A percentile compares a stretch with the other conserved stretches of the same genome.
These are phyloP conservation scores for Cerastoderma edule DNA, from an alignment of 2,888 invertebrate genomes.

Conservation along the genomic window DNA sequence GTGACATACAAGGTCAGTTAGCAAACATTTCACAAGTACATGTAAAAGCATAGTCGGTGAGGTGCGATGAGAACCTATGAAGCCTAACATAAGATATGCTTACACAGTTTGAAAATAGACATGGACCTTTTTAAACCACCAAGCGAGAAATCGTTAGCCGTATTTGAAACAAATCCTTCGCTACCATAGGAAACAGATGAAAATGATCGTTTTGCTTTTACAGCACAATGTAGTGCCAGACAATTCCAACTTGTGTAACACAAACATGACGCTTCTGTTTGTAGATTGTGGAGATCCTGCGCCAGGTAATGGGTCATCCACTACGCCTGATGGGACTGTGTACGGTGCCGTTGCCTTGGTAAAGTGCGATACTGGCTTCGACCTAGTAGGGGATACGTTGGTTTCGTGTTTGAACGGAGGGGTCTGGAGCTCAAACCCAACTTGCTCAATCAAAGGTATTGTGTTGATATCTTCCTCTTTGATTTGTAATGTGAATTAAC, in stretches of 20 bases:
- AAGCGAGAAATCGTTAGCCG: no score
- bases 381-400: constrained; percentile 7
- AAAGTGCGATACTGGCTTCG: constrained; percentile 13
- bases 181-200: no score
- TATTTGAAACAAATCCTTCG: no score
- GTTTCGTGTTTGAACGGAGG: constrained; percentile 20
- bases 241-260: no score
- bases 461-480: neutral
- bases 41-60: no score
- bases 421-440: constrained; percentile 17
- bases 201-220: no score
- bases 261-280: neutral
- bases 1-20: constrained; percentile 17
- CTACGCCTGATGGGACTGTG: constrained; percentile 3
- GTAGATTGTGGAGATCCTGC: constrained; percentile 33
- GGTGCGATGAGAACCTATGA: no score
- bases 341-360: constrained; percentile 28
- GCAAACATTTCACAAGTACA: neutral
- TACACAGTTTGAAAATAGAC: no score
- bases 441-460: constrained; percentile 15
- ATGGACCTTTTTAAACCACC: no score
- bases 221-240: no score
- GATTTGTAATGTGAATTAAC: neutral
- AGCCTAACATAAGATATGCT: no score
- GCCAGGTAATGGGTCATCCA: constrained; percentile 10